A percentile compares a stretch with the other conserved stretches of the same genome.
Evolutionary conservation across 2,888 invertebrate species (phyloP).

Genomic region (Sympetrum striolatum): DNA sequence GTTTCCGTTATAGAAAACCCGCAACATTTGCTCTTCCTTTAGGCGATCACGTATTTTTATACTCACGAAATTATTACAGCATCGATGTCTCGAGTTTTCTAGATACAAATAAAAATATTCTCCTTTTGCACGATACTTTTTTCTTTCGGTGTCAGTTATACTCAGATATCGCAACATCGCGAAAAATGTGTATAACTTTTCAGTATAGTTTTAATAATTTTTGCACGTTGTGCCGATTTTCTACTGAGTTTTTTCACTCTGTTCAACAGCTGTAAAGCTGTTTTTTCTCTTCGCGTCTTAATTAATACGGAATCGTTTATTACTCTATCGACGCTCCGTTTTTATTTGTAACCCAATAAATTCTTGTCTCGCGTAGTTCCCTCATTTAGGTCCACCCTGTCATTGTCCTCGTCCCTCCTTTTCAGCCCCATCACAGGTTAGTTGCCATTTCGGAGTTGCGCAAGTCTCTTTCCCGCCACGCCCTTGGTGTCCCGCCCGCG

Average conservation of each 20-base stretch:
- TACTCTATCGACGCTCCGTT: no score
- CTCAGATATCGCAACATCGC: no score
- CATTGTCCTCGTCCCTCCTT: constrained; percentile 1
- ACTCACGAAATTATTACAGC: not conserved
- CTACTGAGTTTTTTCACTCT: no score
- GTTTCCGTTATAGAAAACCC: not conserved
- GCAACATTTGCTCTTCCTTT: not conserved
- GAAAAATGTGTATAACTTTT: no score
- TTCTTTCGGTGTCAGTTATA: no score
- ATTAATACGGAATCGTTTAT: no score
- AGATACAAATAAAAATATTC: not conserved
- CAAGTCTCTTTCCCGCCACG: constrained; percentile 4
- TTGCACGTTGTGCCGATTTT: no score
- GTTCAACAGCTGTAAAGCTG: no score
- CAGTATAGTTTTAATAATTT: no score
- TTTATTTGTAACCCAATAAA: no score
- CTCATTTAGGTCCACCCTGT: not conserved
- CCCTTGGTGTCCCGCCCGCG: constrained; percentile 2
- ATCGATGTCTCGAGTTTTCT: not conserved
- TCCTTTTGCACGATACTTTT: not conserved
- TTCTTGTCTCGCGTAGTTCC: not conserved
- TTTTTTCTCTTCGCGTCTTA: no score
- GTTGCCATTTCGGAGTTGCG: constrained; percentile 2
- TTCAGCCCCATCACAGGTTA: not conserved
- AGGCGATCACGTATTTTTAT: not conserved